Conservation (phyloP, 35 echinoderm and acorn worm genomes). For the Apostichopus californicus region DNA sequence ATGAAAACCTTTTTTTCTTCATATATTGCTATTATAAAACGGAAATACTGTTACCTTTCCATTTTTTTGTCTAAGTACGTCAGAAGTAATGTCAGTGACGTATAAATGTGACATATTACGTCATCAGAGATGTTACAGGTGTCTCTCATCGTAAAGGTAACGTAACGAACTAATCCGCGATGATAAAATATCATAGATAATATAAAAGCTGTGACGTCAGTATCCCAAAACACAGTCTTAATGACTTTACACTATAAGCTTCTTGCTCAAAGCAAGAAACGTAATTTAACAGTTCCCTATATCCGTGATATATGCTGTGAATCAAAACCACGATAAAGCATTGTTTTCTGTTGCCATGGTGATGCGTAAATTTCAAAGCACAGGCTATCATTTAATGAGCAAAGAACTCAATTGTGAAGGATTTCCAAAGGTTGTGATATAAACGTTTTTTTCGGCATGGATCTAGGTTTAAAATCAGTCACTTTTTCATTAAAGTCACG, state of each 20-base stretch:
- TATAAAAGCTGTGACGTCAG: neutral
- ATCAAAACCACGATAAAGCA: neutral
- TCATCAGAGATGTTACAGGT: constrained; percentile 44
- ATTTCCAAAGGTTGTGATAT: neutral
- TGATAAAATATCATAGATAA: neutral
- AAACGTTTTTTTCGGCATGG: neutral
- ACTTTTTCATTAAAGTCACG: neutral
- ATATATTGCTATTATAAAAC: neutral
- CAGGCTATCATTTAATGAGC: neutral
- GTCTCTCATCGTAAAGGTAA: constrained; percentile 10
- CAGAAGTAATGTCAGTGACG: constrained; percentile 12
- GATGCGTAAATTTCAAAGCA: neutral
- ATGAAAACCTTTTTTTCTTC: neutral
- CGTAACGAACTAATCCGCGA: constrained; percentile 5
- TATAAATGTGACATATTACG: constrained; percentile 45
- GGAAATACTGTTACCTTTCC: neutral
- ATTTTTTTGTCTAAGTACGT: neutral
- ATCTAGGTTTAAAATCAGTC: too few species aligned
- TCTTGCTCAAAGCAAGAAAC: neutral
- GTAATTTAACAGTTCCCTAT: neutral
- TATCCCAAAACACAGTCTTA: neutral
- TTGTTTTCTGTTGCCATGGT: constrained; percentile 14
- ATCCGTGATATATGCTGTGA: neutral
- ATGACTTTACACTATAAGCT: neutral
- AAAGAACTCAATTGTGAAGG: neutral